Base-by-base conservation (phyloP, 2,888 invertebrate genomes). In the Ethmia dodecea region DNA sequence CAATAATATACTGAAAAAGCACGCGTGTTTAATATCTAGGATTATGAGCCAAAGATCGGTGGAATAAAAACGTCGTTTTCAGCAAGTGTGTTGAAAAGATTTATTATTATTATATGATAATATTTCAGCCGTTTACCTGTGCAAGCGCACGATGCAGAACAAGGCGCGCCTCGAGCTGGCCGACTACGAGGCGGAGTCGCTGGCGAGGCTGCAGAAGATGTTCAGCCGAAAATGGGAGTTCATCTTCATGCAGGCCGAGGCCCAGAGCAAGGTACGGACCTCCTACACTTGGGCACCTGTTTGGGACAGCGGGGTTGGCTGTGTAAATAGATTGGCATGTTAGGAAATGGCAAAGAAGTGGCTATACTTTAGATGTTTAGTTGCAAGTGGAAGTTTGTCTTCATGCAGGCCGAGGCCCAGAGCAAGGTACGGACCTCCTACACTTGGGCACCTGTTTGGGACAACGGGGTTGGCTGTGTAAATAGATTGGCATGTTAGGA, bases 371-470 rank as follows among this genome's bases (percentile, higher is more conserved):
- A 99, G 86, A 98, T 99, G 96, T 99, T 99, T 83, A 97, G 97
- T n/a, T 88, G 99, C 38, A 99, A 99, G 75, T 99, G 99, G 99
- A 99, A 99, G 86, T 99, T 99, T 72, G 99, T 99, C 60, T 99
- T 98, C 78, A 98, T 99, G 98, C 99, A 99, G 86, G 99, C 90
- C 0, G 90, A 90, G 55, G 90, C 95, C 0, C 90, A 90, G 70
- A 90, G 90, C 65, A 89, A 90, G 78, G 84, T 84, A 28, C 20
- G 9, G 9, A 20, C 20, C n/a, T 26, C 18, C 18, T 5, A 18
- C 8, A 5, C 4, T 8, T 5, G 18, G 18, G n/a, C n/a, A n/a
- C n/a, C n/a, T n/a, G n/a, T n/a, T n/a, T n/a, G n/a, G n/a, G n/a
- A n/a, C n/a, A n/a, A n/a, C n/a, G n/a, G n/a, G n/a, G n/a, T n/a